Evolutionary conservation across 2,797 vertebrate genomes (phyloP), one percentile per base, ranked within the genome.

Genomic region (Smutsia temminckii): DNA sequence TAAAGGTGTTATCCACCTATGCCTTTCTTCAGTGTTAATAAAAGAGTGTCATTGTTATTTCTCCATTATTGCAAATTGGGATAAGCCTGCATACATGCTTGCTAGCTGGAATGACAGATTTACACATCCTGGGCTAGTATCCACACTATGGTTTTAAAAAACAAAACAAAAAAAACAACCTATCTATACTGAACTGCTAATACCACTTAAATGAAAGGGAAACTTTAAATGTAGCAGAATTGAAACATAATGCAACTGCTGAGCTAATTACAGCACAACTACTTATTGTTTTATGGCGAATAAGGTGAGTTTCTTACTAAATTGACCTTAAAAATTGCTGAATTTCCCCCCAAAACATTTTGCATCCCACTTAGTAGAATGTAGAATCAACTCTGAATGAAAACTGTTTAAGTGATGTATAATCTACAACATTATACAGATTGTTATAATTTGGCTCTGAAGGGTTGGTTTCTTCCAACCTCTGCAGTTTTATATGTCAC

Each of bases 361-460:
- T 95, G 10, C 32, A 79, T 74, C 32, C 55, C 40, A 57, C 32
- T 85, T 90, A n/a, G 66, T 64, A 94, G 27, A 90, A 78, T 20
- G 17, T 63, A 20, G 68, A 93, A 79, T 85, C 32, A 80, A 85
- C n/a, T 89, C 46, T 61, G 78, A 96, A 93, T 63, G 37, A 86
- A 79, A 79, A 68, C 49, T 61, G 8, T 23, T 34, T 25, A 92
- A 78, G 63, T 94, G 85, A 63, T 53, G n/a, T 63, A 69, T 61
- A 85, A 64, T 49, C 42, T 85, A 85, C 55, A 87, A 57, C 57
- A 17, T 7, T 57, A 20, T 21, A 55, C 21, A 64, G 87, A 81
- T 88, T 46, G 88, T 93, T 83, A 69, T 27, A 88, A 75, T 80
- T 87, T 91, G 85, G 78, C 81, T 93, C 68, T 8, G 9, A 94